These are phyloP conservation scores for Nomada fabriciana DNA, from an alignment of 2,888 invertebrate genomes.

Conservation along the genomic window DNA sequence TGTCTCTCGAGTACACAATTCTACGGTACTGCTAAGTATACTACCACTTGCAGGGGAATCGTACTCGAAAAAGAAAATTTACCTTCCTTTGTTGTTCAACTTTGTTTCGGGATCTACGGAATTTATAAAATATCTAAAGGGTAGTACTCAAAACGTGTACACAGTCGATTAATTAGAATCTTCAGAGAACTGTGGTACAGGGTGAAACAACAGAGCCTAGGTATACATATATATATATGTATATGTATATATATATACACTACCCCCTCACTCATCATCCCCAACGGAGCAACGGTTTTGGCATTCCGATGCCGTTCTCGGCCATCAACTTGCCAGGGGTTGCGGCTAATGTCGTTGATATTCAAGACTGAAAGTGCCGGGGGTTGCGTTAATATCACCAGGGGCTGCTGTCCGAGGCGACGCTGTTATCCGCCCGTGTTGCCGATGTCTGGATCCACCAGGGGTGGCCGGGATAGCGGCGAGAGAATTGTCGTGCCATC, in stretches of 20 bases:
- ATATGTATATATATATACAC: constrained; percentile 9
- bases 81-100: no score
- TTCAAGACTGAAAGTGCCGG: constrained; percentile 77
- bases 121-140: no score
- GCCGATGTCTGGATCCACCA: constrained; percentile 67
- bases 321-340: constrained; percentile 66
- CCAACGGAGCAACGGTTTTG: constrained; percentile 47
- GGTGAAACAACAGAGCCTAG: neutral
- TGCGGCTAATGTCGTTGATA: constrained; percentile 78
- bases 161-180: constrained; percentile 15
- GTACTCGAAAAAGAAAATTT: no score
- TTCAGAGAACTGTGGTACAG: neutral
- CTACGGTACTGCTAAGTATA: no score
- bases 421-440: constrained; percentile 71
- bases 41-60: no score
- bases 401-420: constrained; percentile 72
- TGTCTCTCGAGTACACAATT: no score
- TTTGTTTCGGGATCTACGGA: no score
- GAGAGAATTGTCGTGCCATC: constrained; percentile 25
- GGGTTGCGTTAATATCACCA: constrained; percentile 77
- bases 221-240: neutral
- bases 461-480: constrained; percentile 36
- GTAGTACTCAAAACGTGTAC: neutral
- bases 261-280: constrained; percentile 23
- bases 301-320: constrained; percentile 66